Percentiles rank a stretch among this genome's conserved stretches.
phyloP scores from a whole-genome alignment of 1,140 invertebrate genomes.

The Macrosteles quadrilineatus region DNA sequence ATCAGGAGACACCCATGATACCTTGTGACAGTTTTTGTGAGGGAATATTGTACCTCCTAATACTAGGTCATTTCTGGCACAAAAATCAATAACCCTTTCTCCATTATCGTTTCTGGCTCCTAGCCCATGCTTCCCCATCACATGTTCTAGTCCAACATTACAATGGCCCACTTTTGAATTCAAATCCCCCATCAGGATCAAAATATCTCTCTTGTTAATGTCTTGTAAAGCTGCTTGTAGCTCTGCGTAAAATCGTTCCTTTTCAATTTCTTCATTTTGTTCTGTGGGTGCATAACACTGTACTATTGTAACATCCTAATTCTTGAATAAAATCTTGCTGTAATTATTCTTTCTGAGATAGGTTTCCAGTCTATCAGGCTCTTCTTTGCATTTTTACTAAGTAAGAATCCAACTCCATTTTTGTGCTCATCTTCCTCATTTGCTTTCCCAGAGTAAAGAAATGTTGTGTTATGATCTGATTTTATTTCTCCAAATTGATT shows the following conservation, averaged over 20 bases:
- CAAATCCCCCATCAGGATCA: conserved; percentile 31
- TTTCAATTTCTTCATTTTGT: not conserved
- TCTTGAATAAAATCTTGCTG: conserved; percentile 28
- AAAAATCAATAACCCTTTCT: conserved; percentile 13
- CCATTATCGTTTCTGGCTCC: conserved; percentile 32
- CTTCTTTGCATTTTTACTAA: conserved; percentile 4
- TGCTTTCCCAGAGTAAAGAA: conserved; percentile 21
- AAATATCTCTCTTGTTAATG: conserved; percentile 29
- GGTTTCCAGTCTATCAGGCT: conserved; percentile 24
- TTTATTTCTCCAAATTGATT: conserved; percentile 18
- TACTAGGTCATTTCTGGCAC: not conserved
- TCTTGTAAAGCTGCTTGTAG: not conserved
- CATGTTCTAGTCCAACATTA: conserved; percentile 3
- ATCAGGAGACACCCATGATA: not conserved
- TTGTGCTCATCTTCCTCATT: not conserved
- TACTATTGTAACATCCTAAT: conserved; percentile 28
- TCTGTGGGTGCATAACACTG: conserved; percentile 30
- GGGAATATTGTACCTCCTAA: not conserved
- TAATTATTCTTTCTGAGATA: conserved; percentile 29
- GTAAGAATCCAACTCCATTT: conserved; percentile 12
- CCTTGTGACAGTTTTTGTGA: conserved; percentile 5
- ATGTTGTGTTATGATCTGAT: not conserved
- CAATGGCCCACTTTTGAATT: conserved; percentile 26
- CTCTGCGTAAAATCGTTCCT: conserved; percentile 19
- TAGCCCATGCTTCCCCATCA: conserved; percentile 30